Evolutionary conservation across 1,140 invertebrate genomes (phyloP).

Genomic region (Brachionus manjavacas): DNA sequence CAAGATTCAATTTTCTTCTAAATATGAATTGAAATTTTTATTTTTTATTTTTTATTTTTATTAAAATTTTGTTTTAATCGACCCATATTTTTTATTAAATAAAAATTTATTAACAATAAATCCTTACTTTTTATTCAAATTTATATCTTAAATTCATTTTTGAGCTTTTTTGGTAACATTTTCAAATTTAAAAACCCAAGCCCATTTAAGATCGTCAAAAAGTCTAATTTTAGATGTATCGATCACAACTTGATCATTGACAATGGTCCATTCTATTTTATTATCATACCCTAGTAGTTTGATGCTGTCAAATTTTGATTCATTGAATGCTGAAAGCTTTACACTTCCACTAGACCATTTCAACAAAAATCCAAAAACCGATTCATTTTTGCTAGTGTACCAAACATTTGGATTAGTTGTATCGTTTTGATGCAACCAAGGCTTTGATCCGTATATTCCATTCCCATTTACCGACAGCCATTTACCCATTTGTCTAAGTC

Average conservation of each 20-base stretch:
- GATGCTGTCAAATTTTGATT: not conserved
- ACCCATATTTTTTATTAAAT: no score
- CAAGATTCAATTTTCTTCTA: no score
- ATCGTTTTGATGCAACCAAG: constrained; percentile 42
- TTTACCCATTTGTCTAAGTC: constrained; percentile 65
- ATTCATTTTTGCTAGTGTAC: constrained; percentile 25
- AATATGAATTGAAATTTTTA: no score
- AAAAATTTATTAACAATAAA: not conserved
- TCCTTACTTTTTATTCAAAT: not conserved
- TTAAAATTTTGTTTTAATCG: not conserved
- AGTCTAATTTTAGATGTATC: not conserved
- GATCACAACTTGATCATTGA: not conserved
- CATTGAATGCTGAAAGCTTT: not conserved
- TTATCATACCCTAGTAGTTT: not conserved
- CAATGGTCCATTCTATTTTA: not conserved
- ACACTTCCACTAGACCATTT: constrained; percentile 33
- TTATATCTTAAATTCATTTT: not conserved
- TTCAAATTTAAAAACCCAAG: constrained; percentile 21
- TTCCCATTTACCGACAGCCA: constrained; percentile 81
- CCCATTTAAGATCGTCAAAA: not conserved
- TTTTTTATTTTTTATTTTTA: not conserved
- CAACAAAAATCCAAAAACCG: constrained; percentile 31
- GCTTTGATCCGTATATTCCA: constrained; percentile 71
- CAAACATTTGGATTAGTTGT: constrained; percentile 41
- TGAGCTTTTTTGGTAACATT: constrained; percentile 1